phyloP scores from a whole-genome alignment of 2,888 invertebrate genomes.

The Malthinus seriepunctatus region DNA sequence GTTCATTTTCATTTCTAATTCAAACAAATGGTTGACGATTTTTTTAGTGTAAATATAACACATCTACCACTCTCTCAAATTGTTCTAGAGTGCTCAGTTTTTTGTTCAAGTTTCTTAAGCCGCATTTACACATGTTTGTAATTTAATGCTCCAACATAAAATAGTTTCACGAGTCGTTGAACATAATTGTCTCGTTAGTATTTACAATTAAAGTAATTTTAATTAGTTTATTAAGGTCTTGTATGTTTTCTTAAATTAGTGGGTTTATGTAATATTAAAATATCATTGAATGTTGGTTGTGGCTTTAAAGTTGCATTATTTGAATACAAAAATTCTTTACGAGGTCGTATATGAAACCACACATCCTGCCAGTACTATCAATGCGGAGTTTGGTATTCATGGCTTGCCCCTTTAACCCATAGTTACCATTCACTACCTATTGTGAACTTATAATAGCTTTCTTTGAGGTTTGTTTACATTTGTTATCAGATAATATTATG shows the following conservation, averaged over 20 bases:
- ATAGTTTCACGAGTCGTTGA: neutral
- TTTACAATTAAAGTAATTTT: too few species aligned
- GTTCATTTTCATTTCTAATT: too few species aligned
- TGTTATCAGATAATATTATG: slow-evolving; percentile 27
- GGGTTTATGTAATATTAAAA: neutral
- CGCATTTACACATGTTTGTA: too few species aligned
- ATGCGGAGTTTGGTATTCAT: slow-evolving; percentile 25
- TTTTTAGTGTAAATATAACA: too few species aligned
- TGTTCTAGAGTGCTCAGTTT: too few species aligned
- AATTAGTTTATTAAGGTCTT: neutral
- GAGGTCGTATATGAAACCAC: slow-evolving; percentile 18
- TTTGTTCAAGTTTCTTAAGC: too few species aligned
- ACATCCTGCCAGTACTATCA: slow-evolving; percentile 13
- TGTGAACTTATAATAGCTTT: slow-evolving; percentile 20
- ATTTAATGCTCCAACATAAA: too few species aligned
- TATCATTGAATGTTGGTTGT: slow-evolving; percentile 17
- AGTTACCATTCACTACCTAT: slow-evolving; percentile 26
- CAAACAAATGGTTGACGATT: too few species aligned
- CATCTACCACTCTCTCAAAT: too few species aligned
- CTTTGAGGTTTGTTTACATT: slow-evolving; percentile 28
- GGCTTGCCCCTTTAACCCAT: slow-evolving; percentile 17
- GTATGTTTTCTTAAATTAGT: neutral
- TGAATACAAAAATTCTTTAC: slow-evolving; percentile 21
- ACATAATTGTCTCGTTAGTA: neutral
- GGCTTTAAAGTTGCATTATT: slow-evolving; percentile 13